Evolutionary conservation across 2,888 invertebrate species (phyloP).

Genomic region (Hydropsyche betteni): DNA sequence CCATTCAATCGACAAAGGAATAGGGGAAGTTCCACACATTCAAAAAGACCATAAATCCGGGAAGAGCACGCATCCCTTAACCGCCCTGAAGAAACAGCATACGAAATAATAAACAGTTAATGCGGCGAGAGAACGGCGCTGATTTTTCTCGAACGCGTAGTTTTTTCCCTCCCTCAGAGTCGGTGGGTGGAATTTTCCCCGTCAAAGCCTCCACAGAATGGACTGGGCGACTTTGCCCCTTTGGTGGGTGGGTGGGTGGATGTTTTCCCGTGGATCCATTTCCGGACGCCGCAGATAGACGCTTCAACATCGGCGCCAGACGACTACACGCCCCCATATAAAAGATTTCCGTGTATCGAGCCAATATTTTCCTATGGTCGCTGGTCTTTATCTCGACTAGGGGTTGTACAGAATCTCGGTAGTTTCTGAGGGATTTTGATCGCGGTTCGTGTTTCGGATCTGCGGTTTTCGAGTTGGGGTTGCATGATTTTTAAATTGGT

Average conservation of each 20-base stretch:
- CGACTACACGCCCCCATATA: constrained; percentile 33
- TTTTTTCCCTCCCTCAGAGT: background rate
- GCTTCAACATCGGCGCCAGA: constrained; percentile 39
- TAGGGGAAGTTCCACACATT: background rate
- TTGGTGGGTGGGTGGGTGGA: background rate
- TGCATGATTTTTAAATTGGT: too few species aligned
- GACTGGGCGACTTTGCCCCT: background rate
- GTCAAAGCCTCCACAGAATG: background rate
- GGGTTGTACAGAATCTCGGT: constrained; percentile 17
- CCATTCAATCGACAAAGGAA: too few species aligned
- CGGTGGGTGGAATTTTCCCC: background rate
- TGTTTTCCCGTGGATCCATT: constrained; percentile 35
- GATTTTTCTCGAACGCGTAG: constrained; percentile 28
- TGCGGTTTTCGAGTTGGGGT: too few species aligned
- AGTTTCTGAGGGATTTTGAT: background rate
- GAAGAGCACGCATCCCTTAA: background rate
- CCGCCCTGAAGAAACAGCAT: background rate
- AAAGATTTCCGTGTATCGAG: constrained; percentile 41
- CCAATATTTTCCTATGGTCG: constrained; percentile 36
- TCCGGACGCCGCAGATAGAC: constrained; percentile 40
- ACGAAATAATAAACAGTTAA: constrained; percentile 41
- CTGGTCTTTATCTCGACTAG: constrained; percentile 30
- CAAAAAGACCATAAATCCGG: constrained; percentile 19
- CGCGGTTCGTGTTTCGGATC: background rate
- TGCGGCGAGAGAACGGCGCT: constrained; percentile 22